phyloP scores from a whole-genome alignment of 2,888 invertebrate genomes.

The Pristionchus mayeri region DNA sequence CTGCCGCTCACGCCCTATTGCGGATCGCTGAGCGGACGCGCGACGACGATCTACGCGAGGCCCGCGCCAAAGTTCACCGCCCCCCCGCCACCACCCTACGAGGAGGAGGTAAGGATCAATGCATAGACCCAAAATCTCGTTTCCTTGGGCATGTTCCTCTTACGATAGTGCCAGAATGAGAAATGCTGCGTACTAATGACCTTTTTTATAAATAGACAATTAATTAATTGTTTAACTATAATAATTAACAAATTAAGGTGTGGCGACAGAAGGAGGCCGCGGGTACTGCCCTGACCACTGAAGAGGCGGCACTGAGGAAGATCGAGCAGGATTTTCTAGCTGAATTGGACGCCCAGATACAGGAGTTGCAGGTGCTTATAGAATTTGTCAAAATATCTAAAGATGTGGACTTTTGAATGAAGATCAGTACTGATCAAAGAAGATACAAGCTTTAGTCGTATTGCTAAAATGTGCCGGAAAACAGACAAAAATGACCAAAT shows the following conservation, averaged over 20 bases:
- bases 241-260: background rate
- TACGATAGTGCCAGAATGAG: too few relatives aligned
- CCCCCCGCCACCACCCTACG: slow-evolving; percentile 33
- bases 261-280: slow-evolving; percentile 9
- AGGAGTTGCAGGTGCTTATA: slow-evolving; percentile 38
- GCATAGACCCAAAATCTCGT: too few relatives aligned
- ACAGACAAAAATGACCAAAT: too few relatives aligned
- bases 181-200: too few relatives aligned
- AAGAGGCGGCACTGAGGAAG: slow-evolving; percentile 33
- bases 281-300: background rate
- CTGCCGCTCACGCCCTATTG: slow-evolving; percentile 27
- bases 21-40: background rate
- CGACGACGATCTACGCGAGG: background rate
- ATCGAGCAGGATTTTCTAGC: slow-evolving; percentile 50
- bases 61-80: slow-evolving; percentile 36
- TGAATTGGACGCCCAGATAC: slow-evolving; percentile 48
- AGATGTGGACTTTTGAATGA: too few relatives aligned
- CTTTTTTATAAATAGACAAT: too few relatives aligned
- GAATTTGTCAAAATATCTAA: too few relatives aligned
- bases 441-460: too few relatives aligned
- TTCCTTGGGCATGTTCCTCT: too few relatives aligned
- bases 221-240: too few relatives aligned
- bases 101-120: background rate
- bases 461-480: too few relatives aligned
- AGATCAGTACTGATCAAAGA: too few relatives aligned